These are phyloP conservation scores for Pedionomus torquatus DNA, from an alignment of 2,113 vertebrate species.

Conservation along the genomic window DNA sequence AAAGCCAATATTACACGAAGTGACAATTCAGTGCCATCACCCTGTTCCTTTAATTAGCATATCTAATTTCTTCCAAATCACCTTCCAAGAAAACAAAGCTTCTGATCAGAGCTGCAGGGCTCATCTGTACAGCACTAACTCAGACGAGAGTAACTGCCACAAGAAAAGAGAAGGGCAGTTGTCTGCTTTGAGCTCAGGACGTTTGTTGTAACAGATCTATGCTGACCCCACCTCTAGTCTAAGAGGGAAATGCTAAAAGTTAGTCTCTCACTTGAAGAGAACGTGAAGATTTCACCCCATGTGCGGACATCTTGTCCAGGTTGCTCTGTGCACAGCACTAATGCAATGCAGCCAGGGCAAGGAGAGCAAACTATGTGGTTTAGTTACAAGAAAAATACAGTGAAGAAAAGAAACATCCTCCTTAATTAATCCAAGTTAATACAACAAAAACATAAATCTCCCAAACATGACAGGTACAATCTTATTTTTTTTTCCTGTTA, in stretches of 20 bases:
- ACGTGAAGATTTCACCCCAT: neutral
- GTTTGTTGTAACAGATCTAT: neutral
- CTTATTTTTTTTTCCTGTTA: constrained; percentile 25
- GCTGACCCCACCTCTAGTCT: neutral
- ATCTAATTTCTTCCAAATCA: neutral
- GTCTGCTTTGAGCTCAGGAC: neutral
- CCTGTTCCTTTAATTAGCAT: neutral
- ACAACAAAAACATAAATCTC: constrained; percentile 61
- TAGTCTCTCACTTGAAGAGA: neutral
- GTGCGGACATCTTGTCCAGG: neutral
- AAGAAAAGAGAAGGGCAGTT: neutral
- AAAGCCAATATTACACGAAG: neutral
- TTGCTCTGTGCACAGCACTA: neutral
- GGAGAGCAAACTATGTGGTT: neutral
- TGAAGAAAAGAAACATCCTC: constrained; percentile 17
- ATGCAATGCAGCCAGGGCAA: neutral
- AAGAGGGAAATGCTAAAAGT: neutral
- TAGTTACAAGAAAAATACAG: constrained; percentile 26
- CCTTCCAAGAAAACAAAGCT: constrained; percentile 11
- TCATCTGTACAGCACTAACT: neutral
- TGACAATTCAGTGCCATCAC: neutral
- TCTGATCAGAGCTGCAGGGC: neutral
- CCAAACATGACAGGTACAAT: constrained; percentile 47
- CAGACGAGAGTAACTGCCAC: neutral
- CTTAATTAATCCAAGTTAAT: constrained; percentile 63